Conservation (phyloP, 2,797 vertebrate genomes). For the Poeciliopsis turneri region DNA sequence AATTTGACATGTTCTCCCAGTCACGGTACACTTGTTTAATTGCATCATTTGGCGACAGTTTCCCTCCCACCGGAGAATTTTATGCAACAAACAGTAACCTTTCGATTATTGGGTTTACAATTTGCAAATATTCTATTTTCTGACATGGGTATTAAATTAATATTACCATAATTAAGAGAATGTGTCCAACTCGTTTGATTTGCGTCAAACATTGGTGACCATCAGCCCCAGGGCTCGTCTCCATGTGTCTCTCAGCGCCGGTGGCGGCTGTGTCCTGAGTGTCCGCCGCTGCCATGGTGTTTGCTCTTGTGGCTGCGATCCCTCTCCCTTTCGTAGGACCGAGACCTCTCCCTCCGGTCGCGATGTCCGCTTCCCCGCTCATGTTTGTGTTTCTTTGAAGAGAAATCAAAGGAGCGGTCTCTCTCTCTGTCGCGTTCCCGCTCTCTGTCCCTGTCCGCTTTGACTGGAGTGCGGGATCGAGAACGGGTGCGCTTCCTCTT, state of each 20-base stretch:
- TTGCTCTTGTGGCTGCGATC: conserved; percentile 94
- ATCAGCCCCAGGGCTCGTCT: conserved; percentile 38
- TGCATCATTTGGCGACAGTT: conserved; percentile 4
- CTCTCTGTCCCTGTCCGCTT: conserved; percentile 75
- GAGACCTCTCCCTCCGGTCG: conserved; percentile 90
- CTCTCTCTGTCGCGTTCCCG: conserved; percentile 77
- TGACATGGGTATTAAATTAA: not conserved
- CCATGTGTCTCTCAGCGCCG: conserved; percentile 81
- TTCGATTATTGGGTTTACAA: not conserved
- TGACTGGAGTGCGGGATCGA: conserved; percentile 88
- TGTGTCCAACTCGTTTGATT: conserved; percentile 12
- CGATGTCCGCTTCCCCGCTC: conserved; percentile 88
- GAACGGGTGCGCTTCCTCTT: conserved; percentile 94
- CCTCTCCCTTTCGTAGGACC: conserved; percentile 88
- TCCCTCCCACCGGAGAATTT: not conserved
- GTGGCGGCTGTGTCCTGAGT: conserved; percentile 93
- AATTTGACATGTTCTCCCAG: conserved; percentile 15
- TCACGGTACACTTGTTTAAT: not conserved
- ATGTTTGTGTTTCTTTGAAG: conserved; percentile 95
- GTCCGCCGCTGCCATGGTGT: conserved; percentile 86
- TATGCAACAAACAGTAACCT: not conserved
- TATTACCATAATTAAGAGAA: conserved; percentile 10
- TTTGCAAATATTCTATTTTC: not conserved
- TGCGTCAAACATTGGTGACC: conserved; percentile 12
- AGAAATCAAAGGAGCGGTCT: conserved; percentile 83